Conservation (phyloP, 2,888 invertebrate genomes). For the Heliconius sara region DNA sequence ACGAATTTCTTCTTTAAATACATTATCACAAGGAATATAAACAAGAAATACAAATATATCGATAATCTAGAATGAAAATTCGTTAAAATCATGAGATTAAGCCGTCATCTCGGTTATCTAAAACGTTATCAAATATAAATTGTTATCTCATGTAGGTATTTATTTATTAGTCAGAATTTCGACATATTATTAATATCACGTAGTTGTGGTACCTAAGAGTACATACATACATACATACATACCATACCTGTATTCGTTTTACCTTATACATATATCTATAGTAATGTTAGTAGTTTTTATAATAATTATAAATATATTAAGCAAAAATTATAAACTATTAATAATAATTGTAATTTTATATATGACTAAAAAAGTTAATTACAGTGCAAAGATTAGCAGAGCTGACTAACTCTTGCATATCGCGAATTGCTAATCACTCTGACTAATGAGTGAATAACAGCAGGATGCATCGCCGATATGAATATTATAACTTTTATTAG, state of each 20-base stretch:
- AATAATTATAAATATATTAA: constrained; percentile 18
- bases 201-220: not conserved
- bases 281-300: not conserved
- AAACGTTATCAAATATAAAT: constrained; percentile 71
- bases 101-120: constrained; percentile 80
- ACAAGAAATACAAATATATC: constrained; percentile 40
- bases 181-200: constrained; percentile 15
- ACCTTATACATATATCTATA: not conserved
- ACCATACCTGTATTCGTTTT: not conserved
- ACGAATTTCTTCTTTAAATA: constrained; percentile 59
- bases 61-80: constrained; percentile 73
- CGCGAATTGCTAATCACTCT: constrained; percentile 53
- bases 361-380: constrained; percentile 41
- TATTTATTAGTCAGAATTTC: constrained; percentile 20
- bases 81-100: constrained; percentile 80
- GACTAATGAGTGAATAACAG: constrained; percentile 68
- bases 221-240: not conserved
- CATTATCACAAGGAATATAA: constrained; percentile 46
- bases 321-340: not conserved
- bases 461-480: constrained; percentile 60
- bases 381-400: constrained; percentile 43
- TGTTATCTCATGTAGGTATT: constrained; percentile 47
- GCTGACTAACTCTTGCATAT: constrained; percentile 50
- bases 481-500: constrained; percentile 22
- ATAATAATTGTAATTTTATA: constrained; percentile 14